Evolutionary conservation across 2,888 invertebrate species (phyloP).

Genomic region (Ophraella communa): DNA sequence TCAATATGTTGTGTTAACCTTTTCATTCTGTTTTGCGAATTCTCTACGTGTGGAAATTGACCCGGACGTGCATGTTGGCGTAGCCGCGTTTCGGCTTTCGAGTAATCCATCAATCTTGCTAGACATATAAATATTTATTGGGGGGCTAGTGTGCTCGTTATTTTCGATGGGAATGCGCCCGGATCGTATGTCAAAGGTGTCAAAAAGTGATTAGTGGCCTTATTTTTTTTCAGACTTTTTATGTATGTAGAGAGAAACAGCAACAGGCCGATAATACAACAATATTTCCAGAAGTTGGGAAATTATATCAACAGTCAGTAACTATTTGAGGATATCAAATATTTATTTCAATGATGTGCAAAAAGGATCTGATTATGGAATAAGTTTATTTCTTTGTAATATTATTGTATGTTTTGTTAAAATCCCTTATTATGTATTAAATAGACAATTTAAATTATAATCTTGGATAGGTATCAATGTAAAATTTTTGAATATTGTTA

Average conservation of each 20-base stretch:
- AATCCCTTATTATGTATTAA: no score
- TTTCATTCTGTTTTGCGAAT: slow-evolving; percentile 6
- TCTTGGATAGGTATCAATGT: no score
- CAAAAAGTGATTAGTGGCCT: slow-evolving; percentile 30
- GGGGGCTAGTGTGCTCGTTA: slow-evolving; percentile 24
- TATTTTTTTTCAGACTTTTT: slow-evolving; percentile 18
- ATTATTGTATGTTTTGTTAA: no score
- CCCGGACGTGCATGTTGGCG: slow-evolving; percentile 1
- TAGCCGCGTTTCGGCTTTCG: slow-evolving; percentile 14
- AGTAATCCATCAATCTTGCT: slow-evolving; percentile 31
- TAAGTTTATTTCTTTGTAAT: no score
- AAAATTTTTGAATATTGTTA: no score
- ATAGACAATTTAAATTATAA: no score
- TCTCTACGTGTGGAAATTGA: slow-evolving; percentile 9
- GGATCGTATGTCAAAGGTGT: slow-evolving; percentile 27
- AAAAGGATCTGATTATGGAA: no score
- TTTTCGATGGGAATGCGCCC: slow-evolving; percentile 17
- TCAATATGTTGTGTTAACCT: not conserved
- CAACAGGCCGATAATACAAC: slow-evolving; percentile 25
- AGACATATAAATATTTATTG: slow-evolving; percentile 33
- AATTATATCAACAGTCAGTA: no score
- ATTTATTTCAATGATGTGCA: no score
- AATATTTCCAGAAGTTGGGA: not conserved
- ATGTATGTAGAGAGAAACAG: slow-evolving; percentile 4
- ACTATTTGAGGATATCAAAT: no score